A percentile compares a stretch with the other conserved stretches of the same genome.
These are phyloP conservation scores for Drosophila oshimai DNA, from an alignment of 1,140 invertebrate genomes.

Conservation along the genomic window DNA sequence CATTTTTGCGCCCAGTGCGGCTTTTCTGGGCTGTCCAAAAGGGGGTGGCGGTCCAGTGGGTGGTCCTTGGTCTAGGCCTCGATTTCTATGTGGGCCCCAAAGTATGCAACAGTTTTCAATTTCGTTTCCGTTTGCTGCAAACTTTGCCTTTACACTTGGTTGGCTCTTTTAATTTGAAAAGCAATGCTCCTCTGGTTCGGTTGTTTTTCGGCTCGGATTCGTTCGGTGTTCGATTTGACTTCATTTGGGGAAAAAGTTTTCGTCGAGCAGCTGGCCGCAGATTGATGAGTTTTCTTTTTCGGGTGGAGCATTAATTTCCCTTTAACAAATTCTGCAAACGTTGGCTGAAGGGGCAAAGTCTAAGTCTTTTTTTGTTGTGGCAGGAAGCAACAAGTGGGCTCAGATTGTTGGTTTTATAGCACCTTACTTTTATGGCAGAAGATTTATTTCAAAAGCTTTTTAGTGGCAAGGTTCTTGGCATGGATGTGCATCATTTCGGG, in stretches of 20 bases:
- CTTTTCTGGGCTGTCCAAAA: conserved; percentile 1
- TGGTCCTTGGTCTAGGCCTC: conserved; percentile 1
- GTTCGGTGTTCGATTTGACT: conserved; percentile 31
- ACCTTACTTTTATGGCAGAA: not conserved
- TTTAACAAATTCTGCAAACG: conserved; percentile 22
- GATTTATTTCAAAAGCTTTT: not conserved
- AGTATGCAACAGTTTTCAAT: conserved; percentile 72
- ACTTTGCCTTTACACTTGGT: conserved; percentile 56
- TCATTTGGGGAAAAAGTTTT: conserved; percentile 33
- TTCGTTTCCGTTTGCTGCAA: conserved; percentile 40
- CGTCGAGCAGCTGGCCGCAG: conserved; percentile 14
- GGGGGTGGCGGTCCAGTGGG: not conserved
- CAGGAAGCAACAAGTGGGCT: conserved; percentile 17
- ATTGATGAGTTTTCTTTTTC: conserved; percentile 52
- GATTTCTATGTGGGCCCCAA: conserved; percentile 17
- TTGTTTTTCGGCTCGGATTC: not conserved
- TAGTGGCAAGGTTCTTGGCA: not conserved
- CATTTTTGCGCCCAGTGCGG: conserved; percentile 51
- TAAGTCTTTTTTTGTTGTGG: not conserved
- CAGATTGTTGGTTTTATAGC: not conserved
- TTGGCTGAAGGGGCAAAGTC: not conserved
- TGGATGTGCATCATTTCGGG: not conserved
- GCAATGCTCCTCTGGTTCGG: conserved; percentile 34
- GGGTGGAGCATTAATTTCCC: conserved; percentile 31
- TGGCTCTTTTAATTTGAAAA: conserved; percentile 73